Base-by-base conservation (phyloP, 2,797 vertebrate species). In the Molossus alvarezi region DNA sequence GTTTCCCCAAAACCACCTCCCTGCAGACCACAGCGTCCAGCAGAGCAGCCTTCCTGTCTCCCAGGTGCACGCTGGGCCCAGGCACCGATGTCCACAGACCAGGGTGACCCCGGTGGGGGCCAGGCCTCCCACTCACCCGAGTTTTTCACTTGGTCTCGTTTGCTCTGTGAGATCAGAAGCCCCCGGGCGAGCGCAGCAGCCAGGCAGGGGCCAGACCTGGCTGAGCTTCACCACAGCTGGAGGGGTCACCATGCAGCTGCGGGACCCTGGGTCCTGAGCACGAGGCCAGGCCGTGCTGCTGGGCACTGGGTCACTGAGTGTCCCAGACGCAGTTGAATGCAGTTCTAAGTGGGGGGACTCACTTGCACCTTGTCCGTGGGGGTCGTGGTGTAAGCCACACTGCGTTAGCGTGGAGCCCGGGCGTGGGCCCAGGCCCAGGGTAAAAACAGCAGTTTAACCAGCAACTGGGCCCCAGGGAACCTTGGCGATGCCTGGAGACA, bases 391-490 rank as follows among this genome's bases (percentile, higher is more conserved):
- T 5, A 15, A 53, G 48, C 48, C 27, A 6, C 84, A 20, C 17
- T n/a, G 27, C 7, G 0, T 14, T 4, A 0, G 21, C 10, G 0
- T 4, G 7, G 51, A 23, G 60, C 33, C 6, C 0, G 1, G n/a
- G 14, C 1, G 27, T 1, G 33, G 21, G 2, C 10, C n/a, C n/a
- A 6, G 48, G 33, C 33, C 21, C 65, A 6, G 13, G 12, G 14
- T 0, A 3, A 53, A 45, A 27, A 10, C 5, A 17, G 23, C 9
- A 6, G 18, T 18, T n/a, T 27, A 37, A 37, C 53, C 13, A 2
- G n/a, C 12, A 2, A 18, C 33, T 13, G 25, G 65, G 20, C n/a
- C 75, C 58, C 13, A 12, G 20, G 77, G 48, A 20, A 84, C 21
- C 1, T 25, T 45, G 73, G 21, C 2, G 0, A 37, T 9, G 5